A percentile compares a stretch with the other conserved stretches of the same genome.
Evolutionary conservation across 2,797 vertebrate species (phyloP).

Genomic region (Alosa sapidissima): DNA sequence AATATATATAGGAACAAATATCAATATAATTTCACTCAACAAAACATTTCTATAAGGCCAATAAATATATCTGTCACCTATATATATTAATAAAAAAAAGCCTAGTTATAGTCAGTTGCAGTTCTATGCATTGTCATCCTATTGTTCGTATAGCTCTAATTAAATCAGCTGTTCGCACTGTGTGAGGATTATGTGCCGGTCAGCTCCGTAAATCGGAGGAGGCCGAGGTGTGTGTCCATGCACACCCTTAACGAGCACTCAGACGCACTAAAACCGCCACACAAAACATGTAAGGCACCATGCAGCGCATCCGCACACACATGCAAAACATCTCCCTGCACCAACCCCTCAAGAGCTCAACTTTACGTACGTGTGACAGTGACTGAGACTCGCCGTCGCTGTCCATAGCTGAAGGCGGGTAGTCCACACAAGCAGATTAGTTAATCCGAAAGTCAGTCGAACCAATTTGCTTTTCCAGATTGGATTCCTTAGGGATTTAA

Average conservation of each 20-base stretch:
- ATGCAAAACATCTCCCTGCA: not conserved
- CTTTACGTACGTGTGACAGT: slow-evolving; percentile 45
- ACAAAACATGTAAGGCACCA: not conserved
- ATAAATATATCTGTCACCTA: not conserved
- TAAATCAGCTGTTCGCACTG: not conserved
- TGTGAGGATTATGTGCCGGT: not conserved
- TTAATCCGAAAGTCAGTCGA: slow-evolving; percentile 44
- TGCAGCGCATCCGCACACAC: not conserved
- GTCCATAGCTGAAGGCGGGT: slow-evolving; percentile 45
- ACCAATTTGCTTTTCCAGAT: slow-evolving; percentile 38
- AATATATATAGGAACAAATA: not conserved
- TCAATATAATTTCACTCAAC: not conserved
- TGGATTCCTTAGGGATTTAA: slow-evolving; percentile 48
- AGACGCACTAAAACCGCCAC: not conserved
- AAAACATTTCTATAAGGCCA: not conserved
- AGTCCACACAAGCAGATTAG: slow-evolving; percentile 42
- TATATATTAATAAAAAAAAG: not conserved
- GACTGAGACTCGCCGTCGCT: slow-evolving; percentile 34
- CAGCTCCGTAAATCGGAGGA: not conserved
- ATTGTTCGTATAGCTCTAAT: not conserved
- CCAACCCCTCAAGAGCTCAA: not conserved
- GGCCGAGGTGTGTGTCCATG: not conserved
- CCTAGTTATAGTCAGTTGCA: not conserved
- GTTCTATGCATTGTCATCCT: not conserved
- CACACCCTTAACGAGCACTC: not conserved